A percentile compares a stretch with the other conserved stretches of the same genome.
Evolutionary conservation across 1,140 invertebrate species (phyloP).

Genomic region (Papilio polytes): DNA sequence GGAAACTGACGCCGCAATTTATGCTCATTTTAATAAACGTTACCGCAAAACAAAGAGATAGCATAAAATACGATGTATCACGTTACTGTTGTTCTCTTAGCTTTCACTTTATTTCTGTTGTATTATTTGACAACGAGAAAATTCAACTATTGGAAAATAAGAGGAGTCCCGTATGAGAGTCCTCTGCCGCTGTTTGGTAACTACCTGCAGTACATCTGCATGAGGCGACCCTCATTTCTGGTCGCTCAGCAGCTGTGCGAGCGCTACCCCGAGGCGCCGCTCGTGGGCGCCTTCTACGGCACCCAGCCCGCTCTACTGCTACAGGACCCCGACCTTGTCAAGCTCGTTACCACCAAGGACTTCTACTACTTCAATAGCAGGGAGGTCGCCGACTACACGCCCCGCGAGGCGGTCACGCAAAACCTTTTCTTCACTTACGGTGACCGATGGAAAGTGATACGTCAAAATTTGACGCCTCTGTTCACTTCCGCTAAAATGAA

Average conservation of each 20-base stretch:
- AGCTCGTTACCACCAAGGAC: conserved; percentile 46
- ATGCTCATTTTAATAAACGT: conserved; percentile 2
- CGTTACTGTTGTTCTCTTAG: neutral
- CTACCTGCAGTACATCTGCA: conserved; percentile 47
- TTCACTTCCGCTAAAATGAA: conserved; percentile 55
- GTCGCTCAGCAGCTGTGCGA: conserved; percentile 45
- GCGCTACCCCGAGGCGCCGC: conserved; percentile 47
- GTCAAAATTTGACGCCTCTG: conserved; percentile 50
- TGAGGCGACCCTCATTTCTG: conserved; percentile 37
- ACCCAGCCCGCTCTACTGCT: conserved; percentile 50
- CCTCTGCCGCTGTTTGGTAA: conserved; percentile 49
- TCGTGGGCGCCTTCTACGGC: conserved; percentile 48
- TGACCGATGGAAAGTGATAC: conserved; percentile 50
- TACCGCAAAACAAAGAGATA: neutral
- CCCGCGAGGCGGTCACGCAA: conserved; percentile 45
- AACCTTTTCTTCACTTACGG: conserved; percentile 51
- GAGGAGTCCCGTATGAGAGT: conserved; percentile 46
- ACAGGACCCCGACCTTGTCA: conserved; percentile 50
- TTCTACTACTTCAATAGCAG: conserved; percentile 51
- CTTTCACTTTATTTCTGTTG: conserved; percentile 35
- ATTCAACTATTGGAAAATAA: conserved; percentile 52
- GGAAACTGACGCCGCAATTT: neutral
- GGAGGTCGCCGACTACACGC: conserved; percentile 44
- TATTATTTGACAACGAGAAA: conserved; percentile 45
- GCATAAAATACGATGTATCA: neutral